These are phyloP conservation scores for Sebastes trivittatus DNA, from an alignment of 2,797 vertebrate genomes.

Conservation along the genomic window DNA sequence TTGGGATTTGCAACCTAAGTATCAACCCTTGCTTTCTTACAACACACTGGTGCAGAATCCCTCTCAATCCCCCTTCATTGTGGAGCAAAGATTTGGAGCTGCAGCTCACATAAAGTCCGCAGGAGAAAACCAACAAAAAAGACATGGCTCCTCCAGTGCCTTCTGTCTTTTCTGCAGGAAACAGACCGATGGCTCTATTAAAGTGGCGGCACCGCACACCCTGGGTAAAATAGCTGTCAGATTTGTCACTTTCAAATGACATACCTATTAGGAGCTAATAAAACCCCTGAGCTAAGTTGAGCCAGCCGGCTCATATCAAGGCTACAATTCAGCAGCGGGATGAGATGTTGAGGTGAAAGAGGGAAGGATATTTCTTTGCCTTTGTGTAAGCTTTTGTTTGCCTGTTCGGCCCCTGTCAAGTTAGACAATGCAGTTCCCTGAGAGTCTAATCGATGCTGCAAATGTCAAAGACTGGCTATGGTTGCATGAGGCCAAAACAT, in stretches of 20 bases:
- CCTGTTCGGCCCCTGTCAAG: constrained; percentile 70
- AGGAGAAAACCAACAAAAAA: constrained; percentile 56
- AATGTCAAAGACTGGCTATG: constrained; percentile 77
- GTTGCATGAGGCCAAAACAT: constrained; percentile 59
- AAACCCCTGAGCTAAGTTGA: constrained; percentile 73
- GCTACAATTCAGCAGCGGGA: constrained; percentile 62
- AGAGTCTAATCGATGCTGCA: constrained; percentile 78
- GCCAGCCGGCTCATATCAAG: constrained; percentile 72
- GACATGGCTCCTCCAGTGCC: constrained; percentile 46
- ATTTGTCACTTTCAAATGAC: constrained; percentile 84
- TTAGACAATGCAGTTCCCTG: constrained; percentile 71
- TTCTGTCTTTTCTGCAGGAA: constrained; percentile 71
- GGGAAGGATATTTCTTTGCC: constrained; percentile 62
- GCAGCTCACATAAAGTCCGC: constrained; percentile 60
- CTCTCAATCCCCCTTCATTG: constrained; percentile 58
- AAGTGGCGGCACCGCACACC: constrained; percentile 63
- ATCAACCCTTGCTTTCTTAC: constrained; percentile 51
- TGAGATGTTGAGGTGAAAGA: constrained; percentile 66
- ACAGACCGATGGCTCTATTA: constrained; percentile 76
- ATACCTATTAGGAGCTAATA: constrained; percentile 82
- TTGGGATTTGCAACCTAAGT: constrained; percentile 59
- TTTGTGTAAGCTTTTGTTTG: constrained; percentile 69
- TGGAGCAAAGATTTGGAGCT: constrained; percentile 68
- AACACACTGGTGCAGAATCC: constrained; percentile 61
- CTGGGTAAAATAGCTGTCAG: constrained; percentile 78